Conservation (phyloP, 2,888 invertebrate species). For the Campoletis raptor region DNA sequence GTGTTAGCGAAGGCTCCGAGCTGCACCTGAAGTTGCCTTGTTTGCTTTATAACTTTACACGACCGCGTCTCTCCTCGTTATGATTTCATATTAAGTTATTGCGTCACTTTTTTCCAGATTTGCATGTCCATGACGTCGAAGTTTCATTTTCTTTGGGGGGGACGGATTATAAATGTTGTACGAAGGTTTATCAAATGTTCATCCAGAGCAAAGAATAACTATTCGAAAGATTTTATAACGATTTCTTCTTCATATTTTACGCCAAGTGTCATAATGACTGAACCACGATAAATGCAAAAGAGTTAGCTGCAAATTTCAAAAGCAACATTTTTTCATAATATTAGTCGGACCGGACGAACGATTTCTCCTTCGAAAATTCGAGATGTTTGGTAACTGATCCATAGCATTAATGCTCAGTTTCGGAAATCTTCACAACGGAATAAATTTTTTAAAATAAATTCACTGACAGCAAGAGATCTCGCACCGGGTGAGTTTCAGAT, state of each 20-base stretch:
- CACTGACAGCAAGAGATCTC: background rate
- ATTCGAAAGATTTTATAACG: background rate
- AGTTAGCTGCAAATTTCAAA: too few species aligned
- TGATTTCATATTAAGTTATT: constrained; percentile 46
- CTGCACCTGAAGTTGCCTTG: constrained; percentile 68
- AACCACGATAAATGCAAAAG: too few species aligned
- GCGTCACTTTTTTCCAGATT: background rate
- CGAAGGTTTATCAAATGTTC: background rate
- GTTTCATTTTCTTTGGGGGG: background rate
- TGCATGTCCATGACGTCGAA: background rate
- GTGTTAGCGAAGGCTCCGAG: constrained; percentile 72
- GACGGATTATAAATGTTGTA: background rate
- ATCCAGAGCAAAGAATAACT: background rate
- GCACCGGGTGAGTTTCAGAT: background rate
- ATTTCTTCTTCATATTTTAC: too few species aligned
- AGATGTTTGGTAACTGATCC: too few species aligned
- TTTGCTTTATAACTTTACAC: constrained; percentile 63
- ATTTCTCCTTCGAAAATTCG: too few species aligned
- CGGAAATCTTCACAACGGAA: background rate
- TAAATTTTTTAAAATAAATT: background rate
- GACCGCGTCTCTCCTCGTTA: constrained; percentile 41
- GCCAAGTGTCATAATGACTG: too few species aligned
- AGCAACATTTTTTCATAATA: too few species aligned
- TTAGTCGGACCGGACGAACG: too few species aligned
- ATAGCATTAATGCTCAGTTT: background rate